Base-by-base conservation (phyloP, 2,113 vertebrate species). In the Xenotilapia flavipinnis region DNA sequence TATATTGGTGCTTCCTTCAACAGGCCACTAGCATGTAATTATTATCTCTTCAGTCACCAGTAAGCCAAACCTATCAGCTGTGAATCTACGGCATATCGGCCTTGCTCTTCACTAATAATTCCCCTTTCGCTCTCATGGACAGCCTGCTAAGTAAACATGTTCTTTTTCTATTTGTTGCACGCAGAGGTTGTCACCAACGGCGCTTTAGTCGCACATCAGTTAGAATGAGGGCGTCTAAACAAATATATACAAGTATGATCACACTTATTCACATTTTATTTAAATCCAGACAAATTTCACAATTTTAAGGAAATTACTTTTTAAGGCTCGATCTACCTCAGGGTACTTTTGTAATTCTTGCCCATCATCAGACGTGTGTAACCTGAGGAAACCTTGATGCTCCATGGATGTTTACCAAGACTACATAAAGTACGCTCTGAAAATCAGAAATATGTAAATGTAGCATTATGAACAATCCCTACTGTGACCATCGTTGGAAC, bases 1-100 rank as follows among this genome's bases (percentile, higher is more conserved):
- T 79, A 33, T 31, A 68, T 54, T 6, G 80, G 70, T 15, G 86
- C 77, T 82, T 87, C 51, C 75, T 68, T 19, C 70, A 31, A 62
- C 36, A 26, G 85, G 33, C 36, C 60, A n/a, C 83, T 45, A 62
- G 65, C 51, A 62, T 45, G 80, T 79, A 36, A 88, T 91, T 42
- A 77, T 82, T 73, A 83, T 82, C 80, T 73, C 54, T 55, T 65
- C 38, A 56, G 70, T 75, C 70, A 77, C 15, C 42, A 31, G 42
- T 47, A 49, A 47, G 68, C 40, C 40, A 47, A 47, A 19, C 0
- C 42, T 75, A 12, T 75, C 23, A 75, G 70, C 23, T 75, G 40
- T 47, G 23, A 75, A 75, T 19, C 42, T 31, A 5, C 4, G 6
- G 70, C 70, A 7, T 19, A 5, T 31, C 15, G 6, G 70, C 23